These are phyloP conservation scores for Corydoras sp. DNA, from an alignment of 2,113 vertebrate species.

Conservation along the genomic window DNA sequence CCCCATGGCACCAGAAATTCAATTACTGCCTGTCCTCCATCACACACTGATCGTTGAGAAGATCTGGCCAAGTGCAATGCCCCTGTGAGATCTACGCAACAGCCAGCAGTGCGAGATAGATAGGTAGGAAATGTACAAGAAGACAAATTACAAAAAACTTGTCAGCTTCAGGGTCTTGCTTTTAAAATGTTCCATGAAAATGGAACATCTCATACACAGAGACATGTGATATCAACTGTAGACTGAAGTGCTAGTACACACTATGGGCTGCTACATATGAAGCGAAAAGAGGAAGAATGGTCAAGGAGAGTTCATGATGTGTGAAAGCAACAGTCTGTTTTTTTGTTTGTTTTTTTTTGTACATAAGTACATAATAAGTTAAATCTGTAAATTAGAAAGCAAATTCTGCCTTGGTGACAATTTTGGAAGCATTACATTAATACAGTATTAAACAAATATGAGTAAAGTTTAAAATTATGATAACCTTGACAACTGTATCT, in stretches of 20 bases:
- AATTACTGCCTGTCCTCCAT: slow-evolving; percentile 1
- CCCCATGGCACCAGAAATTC: slow-evolving; percentile 2
- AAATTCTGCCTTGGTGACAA: no score
- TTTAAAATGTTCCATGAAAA: slow-evolving; percentile 22
- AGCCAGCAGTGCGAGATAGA: slow-evolving; percentile 11
- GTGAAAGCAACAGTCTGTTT: slow-evolving; percentile 3
- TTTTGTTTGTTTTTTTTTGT: no score
- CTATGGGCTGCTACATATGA: slow-evolving; percentile 1
- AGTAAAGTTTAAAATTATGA: no score
- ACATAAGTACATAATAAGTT: no score
- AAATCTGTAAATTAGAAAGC: no score
- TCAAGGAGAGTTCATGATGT: neutral
- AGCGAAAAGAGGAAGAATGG: slow-evolving; percentile 9
- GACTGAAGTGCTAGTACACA: slow-evolving; percentile 12
- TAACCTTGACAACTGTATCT: no score
- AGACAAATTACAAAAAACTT: slow-evolving; percentile 5
- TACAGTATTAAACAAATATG: no score
- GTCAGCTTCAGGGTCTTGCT: slow-evolving; percentile 1
- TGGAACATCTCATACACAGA: slow-evolving; percentile 3
- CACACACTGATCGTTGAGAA: neutral
- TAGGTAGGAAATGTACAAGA: slow-evolving; percentile 8
- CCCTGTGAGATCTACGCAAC: neutral
- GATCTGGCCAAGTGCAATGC: neutral
- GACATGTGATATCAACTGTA: neutral
- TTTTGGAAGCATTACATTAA: no score